Percentiles rank a stretch among this genome's conserved stretches.
Conservation (phyloP, 2,113 vertebrate genomes). For the Edolisoma coerulescens region DNA sequence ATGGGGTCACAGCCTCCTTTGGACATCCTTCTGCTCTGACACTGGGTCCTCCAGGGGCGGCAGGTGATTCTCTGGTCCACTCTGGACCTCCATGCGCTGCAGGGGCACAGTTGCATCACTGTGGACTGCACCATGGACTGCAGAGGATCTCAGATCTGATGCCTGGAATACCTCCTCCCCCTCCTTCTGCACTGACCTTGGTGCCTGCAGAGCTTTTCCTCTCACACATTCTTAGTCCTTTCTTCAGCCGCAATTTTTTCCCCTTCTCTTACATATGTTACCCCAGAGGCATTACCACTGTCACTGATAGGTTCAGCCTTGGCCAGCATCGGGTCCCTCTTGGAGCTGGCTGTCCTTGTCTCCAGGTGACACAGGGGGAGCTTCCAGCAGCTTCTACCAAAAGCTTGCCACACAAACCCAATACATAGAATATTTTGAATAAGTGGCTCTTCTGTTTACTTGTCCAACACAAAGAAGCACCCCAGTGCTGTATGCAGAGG, state of each 20-base stretch:
- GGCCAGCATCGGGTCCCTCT: accelerated
- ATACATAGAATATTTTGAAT: not conserved
- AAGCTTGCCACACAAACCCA: not conserved
- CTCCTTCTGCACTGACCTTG: not conserved
- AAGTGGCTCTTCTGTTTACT: not conserved
- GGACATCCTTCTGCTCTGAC: not conserved
- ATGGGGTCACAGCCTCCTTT: not conserved
- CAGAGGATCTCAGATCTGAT: not conserved
- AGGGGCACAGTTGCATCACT: not conserved
- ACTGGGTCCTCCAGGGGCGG: not conserved
- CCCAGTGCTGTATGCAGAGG: not conserved
- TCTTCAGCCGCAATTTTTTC: not conserved
- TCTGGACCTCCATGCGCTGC: not conserved
- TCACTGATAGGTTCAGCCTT: not conserved
- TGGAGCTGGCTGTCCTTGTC: not conserved
- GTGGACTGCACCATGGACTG: not conserved
- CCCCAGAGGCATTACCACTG: not conserved
- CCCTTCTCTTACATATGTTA: accelerated
- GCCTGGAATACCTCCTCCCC: not conserved
- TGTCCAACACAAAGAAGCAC: not conserved
- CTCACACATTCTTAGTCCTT: not conserved
- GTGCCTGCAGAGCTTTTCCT: not conserved
- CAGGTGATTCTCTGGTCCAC: not conserved
- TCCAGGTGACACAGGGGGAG: accelerated
- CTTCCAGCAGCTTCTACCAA: not conserved